Conservation (phyloP, 2,797 vertebrate species). For the Limosa lapponica region DNA sequence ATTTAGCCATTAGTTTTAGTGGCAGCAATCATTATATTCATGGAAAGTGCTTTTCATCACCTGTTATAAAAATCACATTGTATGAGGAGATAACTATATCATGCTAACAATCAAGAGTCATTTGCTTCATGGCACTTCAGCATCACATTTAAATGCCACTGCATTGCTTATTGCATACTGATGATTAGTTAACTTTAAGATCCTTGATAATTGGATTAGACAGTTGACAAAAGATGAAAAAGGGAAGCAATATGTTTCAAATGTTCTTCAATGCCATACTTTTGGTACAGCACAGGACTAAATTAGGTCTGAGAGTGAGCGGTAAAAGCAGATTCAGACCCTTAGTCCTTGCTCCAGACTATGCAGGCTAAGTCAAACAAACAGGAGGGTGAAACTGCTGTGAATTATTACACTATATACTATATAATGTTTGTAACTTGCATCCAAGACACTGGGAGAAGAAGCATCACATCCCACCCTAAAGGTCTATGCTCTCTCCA, state of each 20-base stretch:
- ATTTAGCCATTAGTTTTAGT: not conserved
- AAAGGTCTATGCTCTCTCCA: not conserved
- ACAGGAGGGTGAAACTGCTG: not conserved
- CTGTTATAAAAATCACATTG: not conserved
- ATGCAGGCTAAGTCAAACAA: not conserved
- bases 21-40: not conserved
- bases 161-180: not conserved
- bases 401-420: not conserved
- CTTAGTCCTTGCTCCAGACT: not conserved
- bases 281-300: not conserved
- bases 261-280: not conserved
- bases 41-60: not conserved
- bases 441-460: not conserved
- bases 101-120: not conserved
- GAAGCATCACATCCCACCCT: not conserved
- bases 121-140: not conserved
- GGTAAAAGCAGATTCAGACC: not conserved
- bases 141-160: not conserved
- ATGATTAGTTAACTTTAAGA: not conserved
- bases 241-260: not conserved
- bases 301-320: not conserved
- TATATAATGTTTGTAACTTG: not conserved
- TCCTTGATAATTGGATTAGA: not conserved
- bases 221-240: not conserved
- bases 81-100: not conserved